Percentiles rank a stretch among this genome's conserved stretches.
Conservation (phyloP, 1,140 invertebrate genomes). For the Oreohelix idahoensis region DNA sequence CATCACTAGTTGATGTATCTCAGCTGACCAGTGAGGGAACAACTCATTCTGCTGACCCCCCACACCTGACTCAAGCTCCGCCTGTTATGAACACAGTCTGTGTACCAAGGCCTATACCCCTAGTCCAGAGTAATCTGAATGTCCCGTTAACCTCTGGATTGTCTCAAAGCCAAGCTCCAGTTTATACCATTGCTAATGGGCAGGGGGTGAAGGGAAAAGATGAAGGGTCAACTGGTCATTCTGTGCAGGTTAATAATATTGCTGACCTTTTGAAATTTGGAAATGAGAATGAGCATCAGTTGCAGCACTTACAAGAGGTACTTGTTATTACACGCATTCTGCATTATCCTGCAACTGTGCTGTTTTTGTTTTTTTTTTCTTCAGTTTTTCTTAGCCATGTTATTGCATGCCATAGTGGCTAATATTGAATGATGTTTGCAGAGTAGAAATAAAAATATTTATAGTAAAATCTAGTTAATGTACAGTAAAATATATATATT, state of each 20-base stretch:
- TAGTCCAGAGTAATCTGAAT: constrained; percentile 62
- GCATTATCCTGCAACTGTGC: neutral
- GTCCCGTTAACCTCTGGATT: constrained; percentile 33
- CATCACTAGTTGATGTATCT: constrained; percentile 44
- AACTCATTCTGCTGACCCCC: constrained; percentile 21
- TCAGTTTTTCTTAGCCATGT: too few relatives aligned
- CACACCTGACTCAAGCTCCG: constrained; percentile 26
- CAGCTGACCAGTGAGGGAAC: constrained; percentile 15
- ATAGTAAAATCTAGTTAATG: too few relatives aligned
- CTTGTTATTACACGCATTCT: neutral
- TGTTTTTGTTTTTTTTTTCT: too few relatives aligned
- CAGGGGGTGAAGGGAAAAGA: neutral
- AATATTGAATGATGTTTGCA: too few relatives aligned
- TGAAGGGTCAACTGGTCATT: neutral
- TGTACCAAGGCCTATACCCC: constrained; percentile 60
- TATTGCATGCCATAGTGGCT: too few relatives aligned
- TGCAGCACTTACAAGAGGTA: constrained; percentile 34
- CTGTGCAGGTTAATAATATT: neutral
- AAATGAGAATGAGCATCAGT: constrained; percentile 13
- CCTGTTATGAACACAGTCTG: constrained; percentile 49
- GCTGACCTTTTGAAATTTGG: constrained; percentile 23
- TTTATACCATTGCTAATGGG: neutral
- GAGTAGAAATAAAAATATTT: too few relatives aligned
- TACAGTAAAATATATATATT: too few relatives aligned
- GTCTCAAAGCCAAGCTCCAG: constrained; percentile 17